Base-by-base conservation (phyloP, 2,797 vertebrate genomes). In the Taeniopygia guttata region DNA sequence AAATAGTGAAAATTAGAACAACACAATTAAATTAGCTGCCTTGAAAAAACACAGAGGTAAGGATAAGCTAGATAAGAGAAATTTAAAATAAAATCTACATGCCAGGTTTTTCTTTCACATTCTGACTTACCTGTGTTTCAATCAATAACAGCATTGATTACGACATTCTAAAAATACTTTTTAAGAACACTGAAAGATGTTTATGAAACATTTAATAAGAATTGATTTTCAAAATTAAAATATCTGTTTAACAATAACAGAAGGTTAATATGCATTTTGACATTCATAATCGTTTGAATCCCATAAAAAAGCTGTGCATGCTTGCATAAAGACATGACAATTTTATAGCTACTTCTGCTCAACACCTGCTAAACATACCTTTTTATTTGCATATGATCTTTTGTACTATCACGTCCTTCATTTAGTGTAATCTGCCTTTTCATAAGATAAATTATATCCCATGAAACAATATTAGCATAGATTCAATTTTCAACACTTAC, bases 1-100 rank as follows among this genome's bases (percentile, higher is more conserved):
- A 38, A 63, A n/a, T 10, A 70, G 4, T 30, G 13, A 8, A 38
- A 67, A 6, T 43, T 0, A 0, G 36, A 87, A 43, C 2, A 84
- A 34, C 9, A 27, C 8, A 40, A 20, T 56, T 69, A 16, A 20
- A 85, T 54, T 49, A 80, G 7, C 42, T 58, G 17, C 11, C 36
- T 43, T 73, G 40, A 80, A 83, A 56, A 36, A 69, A 20, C 7
- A 8, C 46, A 60, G 32, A 76, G 9, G 5, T 5, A 62, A 66
- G 3, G 2, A 45, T 22, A 8, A 85, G 5, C 10, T 58, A 45
- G 6, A 14, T 38, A 54, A 76, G 13, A 54, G 46, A 19, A 4
- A 55, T 58, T 69, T 64, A 40, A 87, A 79, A 72, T 26, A 42
- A 84, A 79, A 27, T 40, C 23, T 36, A 14, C 15, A 25, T 42